Base-by-base conservation (phyloP, 2,888 invertebrate genomes). In the Rosalia funebris region DNA sequence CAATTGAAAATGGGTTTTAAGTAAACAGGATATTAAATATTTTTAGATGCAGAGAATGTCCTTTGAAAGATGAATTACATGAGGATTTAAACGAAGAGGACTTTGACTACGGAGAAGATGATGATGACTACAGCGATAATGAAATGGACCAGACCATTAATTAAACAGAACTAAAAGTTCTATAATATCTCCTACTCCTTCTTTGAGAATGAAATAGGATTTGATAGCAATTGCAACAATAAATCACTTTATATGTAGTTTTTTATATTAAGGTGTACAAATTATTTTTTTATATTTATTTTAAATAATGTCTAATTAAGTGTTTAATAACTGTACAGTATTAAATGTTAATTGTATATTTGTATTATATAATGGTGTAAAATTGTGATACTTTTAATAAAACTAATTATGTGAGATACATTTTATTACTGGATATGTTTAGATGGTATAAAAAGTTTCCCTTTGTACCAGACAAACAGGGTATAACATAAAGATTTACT, bases 1-100 rank as follows among this genome's bases (percentile, higher is more conserved):
- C n/a, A n/a, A n/a, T n/a, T n/a, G n/a, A n/a, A n/a, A n/a, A n/a
- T n/a, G n/a, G n/a, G n/a, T n/a, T n/a, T n/a, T n/a, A n/a, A n/a
- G n/a, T n/a, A n/a, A n/a, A n/a, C n/a, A n/a, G n/a, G n/a, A n/a
- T n/a, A n/a, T n/a, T n/a, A n/a, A n/a, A n/a, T n/a, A n/a, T n/a
- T 62, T 62, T 57, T 39, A 74, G 75, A 55, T 75, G 75, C 65
- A 57, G 63, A 0, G 65, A 68, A 32, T 75, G 75, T 61, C 71
- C 72, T n/a, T 39, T 62, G 10, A 65, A 68, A 32, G 71, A 56
- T 31, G 60, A 61, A 39, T 52, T 58, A 12, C 53, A 56, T 1
- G 70, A 69, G 15, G 62, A 69, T 19, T 42, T 31, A 20, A 62
- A 66, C 1, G 72, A 73, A 20, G 68, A 71, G 4, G 69, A 72